Percentiles rank a stretch among this genome's conserved stretches.
These are phyloP conservation scores for Polypterus senegalus DNA, from an alignment of 2,113 vertebrate species.

Conservation along the genomic window DNA sequence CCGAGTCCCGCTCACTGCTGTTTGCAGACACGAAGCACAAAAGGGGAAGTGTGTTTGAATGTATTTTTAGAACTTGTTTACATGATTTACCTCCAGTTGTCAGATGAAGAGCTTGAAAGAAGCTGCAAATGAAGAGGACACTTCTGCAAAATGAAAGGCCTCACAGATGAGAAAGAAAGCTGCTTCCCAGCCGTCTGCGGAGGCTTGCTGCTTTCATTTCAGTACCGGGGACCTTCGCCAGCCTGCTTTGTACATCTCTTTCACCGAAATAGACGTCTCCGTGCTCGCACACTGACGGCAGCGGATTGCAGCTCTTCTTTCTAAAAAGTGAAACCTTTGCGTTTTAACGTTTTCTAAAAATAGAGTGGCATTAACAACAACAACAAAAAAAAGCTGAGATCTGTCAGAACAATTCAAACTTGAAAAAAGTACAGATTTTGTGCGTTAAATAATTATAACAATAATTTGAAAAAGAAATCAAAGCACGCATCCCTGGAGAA, in stretches of 20 bases:
- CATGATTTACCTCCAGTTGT: conserved; percentile 23
- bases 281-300: neutral
- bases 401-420: too few relatives aligned
- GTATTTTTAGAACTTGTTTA: conserved; percentile 34
- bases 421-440: too few relatives aligned
- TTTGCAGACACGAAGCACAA: conserved; percentile 16
- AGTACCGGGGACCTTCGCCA: neutral
- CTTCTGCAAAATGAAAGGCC: conserved; percentile 21
- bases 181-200: neutral
- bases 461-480: too few relatives aligned
- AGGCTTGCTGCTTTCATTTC: neutral
- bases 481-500: too few relatives aligned
- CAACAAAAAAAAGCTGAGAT: neutral
- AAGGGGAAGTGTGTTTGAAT: conserved; percentile 19
- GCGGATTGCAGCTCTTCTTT: neutral
- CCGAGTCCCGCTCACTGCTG: too few relatives aligned
- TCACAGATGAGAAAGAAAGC: neutral
- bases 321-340: neutral
- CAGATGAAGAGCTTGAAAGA: conserved; percentile 21
- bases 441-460: too few relatives aligned
- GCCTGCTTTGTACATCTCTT: neutral
- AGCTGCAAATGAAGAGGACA: conserved; percentile 22
- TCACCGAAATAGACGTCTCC: neutral
- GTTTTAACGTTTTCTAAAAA: neutral
- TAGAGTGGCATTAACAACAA: neutral